Evolutionary conservation across 2,113 vertebrate species (phyloP).

Genomic region (Polyodon spathula): DNA sequence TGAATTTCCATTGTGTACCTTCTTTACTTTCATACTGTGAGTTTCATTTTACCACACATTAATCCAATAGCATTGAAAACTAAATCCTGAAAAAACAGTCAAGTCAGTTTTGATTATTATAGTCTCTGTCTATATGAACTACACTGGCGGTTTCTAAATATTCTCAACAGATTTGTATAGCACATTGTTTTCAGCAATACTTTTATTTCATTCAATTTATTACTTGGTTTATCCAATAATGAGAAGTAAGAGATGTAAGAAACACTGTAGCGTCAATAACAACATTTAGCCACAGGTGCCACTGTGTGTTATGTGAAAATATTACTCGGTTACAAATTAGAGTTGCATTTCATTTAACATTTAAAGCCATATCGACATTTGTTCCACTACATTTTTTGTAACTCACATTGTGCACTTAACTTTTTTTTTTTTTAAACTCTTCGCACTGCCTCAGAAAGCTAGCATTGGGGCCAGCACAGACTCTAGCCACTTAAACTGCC

Average conservation of each 20-base stretch:
- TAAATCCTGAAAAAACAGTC: background rate
- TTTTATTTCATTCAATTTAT: too few relatives aligned
- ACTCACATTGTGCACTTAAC: constrained; percentile 68
- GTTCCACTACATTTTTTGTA: too few relatives aligned
- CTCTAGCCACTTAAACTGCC: constrained; percentile 68
- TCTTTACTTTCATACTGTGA: background rate
- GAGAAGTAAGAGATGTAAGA: too few relatives aligned
- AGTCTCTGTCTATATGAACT: background rate
- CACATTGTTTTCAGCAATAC: background rate
- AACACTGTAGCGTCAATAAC: too few relatives aligned
- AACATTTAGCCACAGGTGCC: too few relatives aligned
- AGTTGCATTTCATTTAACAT: too few relatives aligned
- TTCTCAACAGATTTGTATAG: background rate
- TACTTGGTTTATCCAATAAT: too few relatives aligned
- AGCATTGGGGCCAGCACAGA: constrained; percentile 81
- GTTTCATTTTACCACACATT: constrained; percentile 1
- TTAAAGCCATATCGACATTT: too few relatives aligned
- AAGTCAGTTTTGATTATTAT: background rate
- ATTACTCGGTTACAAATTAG: too few relatives aligned
- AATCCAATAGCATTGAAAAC: background rate
- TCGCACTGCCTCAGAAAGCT: constrained; percentile 89
- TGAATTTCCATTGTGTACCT: background rate
- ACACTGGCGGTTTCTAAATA: background rate
- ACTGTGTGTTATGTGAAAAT: too few relatives aligned
- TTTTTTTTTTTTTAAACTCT: constrained; percentile 74